phyloP scores from a whole-genome alignment of 2,888 invertebrate species.

The Nomada ruficornis region DNA sequence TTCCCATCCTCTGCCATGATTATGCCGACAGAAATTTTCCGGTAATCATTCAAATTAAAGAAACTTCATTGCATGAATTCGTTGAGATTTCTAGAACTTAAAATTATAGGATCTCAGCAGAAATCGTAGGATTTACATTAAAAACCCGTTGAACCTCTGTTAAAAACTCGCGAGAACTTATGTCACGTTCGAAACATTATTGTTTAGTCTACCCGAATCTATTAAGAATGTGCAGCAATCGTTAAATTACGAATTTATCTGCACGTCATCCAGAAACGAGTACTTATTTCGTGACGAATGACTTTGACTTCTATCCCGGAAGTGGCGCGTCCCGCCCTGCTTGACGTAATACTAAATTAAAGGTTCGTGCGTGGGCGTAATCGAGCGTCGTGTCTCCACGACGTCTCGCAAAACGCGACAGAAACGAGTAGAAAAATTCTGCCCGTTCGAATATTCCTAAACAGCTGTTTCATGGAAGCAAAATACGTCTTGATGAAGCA shows the following conservation, averaged over 20 bases:
- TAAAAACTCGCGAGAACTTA: not conserved
- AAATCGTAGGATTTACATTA: too few species aligned
- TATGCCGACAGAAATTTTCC: not conserved
- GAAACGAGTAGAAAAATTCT: not conserved
- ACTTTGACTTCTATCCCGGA: slow-evolving; percentile 66
- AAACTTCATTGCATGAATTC: too few species aligned
- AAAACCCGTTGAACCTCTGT: too few species aligned
- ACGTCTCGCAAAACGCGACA: slow-evolving; percentile 9
- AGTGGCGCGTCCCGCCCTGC: slow-evolving; percentile 56
- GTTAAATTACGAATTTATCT: not conserved
- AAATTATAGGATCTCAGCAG: too few species aligned
- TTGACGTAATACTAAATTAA: slow-evolving; percentile 61
- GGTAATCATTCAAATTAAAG: not conserved
- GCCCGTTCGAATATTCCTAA: not conserved
- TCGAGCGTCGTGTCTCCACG: slow-evolving; percentile 16
- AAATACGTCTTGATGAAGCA: not conserved
- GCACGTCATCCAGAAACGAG: not conserved
- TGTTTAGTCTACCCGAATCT: too few species aligned
- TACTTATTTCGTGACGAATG: slow-evolving; percentile 40
- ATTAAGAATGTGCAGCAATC: too few species aligned
- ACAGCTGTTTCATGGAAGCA: slow-evolving; percentile 15
- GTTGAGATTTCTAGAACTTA: too few species aligned
- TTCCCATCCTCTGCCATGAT: too few species aligned
- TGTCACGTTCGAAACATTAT: too few species aligned
- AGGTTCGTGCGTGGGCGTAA: slow-evolving; percentile 47